Percentiles rank a stretch among this genome's conserved stretches.
These are phyloP conservation scores for Paedocypris micromegethes DNA, from an alignment of 2,797 vertebrate species.

Conservation along the genomic window DNA sequence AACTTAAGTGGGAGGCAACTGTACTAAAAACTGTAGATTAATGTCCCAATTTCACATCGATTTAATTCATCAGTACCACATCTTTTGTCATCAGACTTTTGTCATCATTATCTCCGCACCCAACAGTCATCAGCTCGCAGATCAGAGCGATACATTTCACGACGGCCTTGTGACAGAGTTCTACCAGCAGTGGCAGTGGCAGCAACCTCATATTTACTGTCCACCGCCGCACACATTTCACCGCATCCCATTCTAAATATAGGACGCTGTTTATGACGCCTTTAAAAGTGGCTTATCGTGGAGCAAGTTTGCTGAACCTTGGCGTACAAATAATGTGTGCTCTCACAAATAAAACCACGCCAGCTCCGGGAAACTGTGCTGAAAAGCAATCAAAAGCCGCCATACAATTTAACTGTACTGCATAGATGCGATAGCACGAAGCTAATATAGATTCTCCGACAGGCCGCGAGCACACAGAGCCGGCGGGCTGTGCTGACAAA, in stretches of 20 bases:
- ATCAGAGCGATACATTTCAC: slow-evolving; percentile 19
- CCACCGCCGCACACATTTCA: slow-evolving; percentile 57
- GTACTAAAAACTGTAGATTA: no score
- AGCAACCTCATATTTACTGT: slow-evolving; percentile 59
- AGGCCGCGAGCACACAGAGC: slow-evolving; percentile 31
- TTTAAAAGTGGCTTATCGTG: slow-evolving; percentile 59
- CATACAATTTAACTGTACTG: slow-evolving; percentile 49
- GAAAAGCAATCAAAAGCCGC: slow-evolving; percentile 58
- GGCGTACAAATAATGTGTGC: slow-evolving; percentile 42
- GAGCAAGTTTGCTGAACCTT: slow-evolving; percentile 52
- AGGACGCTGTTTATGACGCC: slow-evolving; percentile 63
- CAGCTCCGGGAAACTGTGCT: slow-evolving; percentile 46
- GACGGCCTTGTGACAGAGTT: slow-evolving; percentile 16
- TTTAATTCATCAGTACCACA: no score
- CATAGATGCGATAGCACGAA: slow-evolving; percentile 25
- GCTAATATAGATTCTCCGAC: slow-evolving; percentile 38
- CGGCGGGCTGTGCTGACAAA: slow-evolving; percentile 15
- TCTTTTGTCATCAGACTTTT: neutral
- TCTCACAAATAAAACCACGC: slow-evolving; percentile 59
- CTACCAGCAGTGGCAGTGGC: slow-evolving; percentile 15
- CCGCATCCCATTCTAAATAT: slow-evolving; percentile 63
- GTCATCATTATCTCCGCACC: neutral
- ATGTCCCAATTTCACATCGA: no score
- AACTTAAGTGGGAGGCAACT: no score
- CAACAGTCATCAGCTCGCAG: slow-evolving; percentile 1